Base-by-base conservation (phyloP, 2,113 vertebrate species). In the Silurus glanis region DNA sequence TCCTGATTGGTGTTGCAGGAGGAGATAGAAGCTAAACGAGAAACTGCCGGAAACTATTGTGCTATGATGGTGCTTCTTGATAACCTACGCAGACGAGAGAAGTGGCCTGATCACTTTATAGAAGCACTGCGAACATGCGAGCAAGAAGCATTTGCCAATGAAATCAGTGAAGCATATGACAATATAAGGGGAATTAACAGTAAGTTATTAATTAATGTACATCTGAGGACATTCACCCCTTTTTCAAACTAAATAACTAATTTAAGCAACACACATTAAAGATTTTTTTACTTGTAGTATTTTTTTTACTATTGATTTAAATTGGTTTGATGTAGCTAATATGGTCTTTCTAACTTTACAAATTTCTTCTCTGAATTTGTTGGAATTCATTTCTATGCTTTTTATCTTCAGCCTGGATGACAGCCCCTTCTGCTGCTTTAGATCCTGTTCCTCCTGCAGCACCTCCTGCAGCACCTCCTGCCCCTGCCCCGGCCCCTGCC, bases 51-150 rank as follows among this genome's bases (percentile, higher is more conserved):
- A 62, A 90, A 91, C 75, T 92, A 56, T 21, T 53, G 59, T 16
- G 91, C 91, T 82, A 92, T 94, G 90, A 79, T 87, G 84, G 58
- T 91, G 21, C 93, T 95, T 3, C 82, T 95, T 88, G 93, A 95
- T 3, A 92, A 92, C 83, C 91, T 95, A 8, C 93, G 76, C 69
- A 92, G 92, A 47, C 87, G 94, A 25, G 91, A 95, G n/a, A 93
- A 92, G 80, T 95, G 95, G 95, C 91, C 92, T 0, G 91, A 94
- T 25, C 83, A 95, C 81, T 93, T 95, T 66, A 94, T 95, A 49
- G 2, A 17, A 2, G 94, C 92, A 0, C 90, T 95, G 0, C 89
- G 87, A 56, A 83, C 28, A 8, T 93, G 91, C 84, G 92, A 94
- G 58, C 89, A 93, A 0, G 0, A 0, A 0, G 3, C 0, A 0